These are phyloP conservation scores for Schizaphis graminum DNA, from an alignment of 2,888 invertebrate species.

Conservation along the genomic window DNA sequence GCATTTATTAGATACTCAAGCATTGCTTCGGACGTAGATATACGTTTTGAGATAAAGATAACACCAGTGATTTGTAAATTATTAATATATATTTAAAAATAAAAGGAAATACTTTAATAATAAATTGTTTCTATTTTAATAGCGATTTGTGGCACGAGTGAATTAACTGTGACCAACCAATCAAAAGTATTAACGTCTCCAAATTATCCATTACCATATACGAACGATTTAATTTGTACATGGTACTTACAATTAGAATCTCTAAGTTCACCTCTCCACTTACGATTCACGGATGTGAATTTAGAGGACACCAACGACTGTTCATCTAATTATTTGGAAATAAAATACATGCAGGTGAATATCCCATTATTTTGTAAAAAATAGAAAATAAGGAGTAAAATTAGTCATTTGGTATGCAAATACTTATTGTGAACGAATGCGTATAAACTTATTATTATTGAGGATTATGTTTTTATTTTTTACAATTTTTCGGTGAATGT, in stretches of 20 bases:
- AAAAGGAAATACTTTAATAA: not conserved
- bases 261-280: not conserved
- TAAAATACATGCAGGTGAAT: slow-evolving; percentile 15
- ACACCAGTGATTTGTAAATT: slow-evolving; percentile 40
- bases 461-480: not conserved
- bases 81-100: not conserved
- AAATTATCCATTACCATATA: slow-evolving; percentile 80
- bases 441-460: not conserved
- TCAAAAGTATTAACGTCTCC: slow-evolving; percentile 77
- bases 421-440: not conserved
- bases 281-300: slow-evolving; percentile 38
- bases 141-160: slow-evolving; percentile 30
- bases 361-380: not conserved
- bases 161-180: not conserved
- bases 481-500: not conserved
- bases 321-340: slow-evolving; percentile 47
- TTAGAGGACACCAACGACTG: slow-evolving; percentile 31
- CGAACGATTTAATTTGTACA: slow-evolving; percentile 74
- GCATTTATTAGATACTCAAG: not conserved
- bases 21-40: not conserved
- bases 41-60: slow-evolving; percentile 47
- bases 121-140: not conserved
- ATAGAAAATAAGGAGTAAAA: not conserved
- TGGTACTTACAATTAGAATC: slow-evolving; percentile 71
- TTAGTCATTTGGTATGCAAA: not conserved